Base-by-base conservation (phyloP, 2,888 invertebrate species). In the Scaptomyza polygonia region DNA sequence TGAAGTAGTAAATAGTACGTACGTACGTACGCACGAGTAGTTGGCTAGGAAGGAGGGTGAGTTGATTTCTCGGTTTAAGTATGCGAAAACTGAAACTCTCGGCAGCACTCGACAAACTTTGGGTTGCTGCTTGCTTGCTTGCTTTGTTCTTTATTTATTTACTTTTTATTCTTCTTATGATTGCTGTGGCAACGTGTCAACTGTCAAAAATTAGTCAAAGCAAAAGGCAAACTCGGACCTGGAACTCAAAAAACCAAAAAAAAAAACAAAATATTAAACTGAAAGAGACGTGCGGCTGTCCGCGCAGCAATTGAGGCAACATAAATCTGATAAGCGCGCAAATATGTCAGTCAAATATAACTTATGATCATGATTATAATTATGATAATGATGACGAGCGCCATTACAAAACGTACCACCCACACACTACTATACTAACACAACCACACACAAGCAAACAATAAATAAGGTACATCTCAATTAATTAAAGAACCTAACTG, bases 131-230 rank as follows among this genome's bases (percentile, higher is more conserved):
- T n/a, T n/a, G n/a, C n/a, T n/a, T n/a, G n/a, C n/a, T 70, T 65
- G 68, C 68, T 68, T 44, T 30, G 53, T 48, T 53, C 21, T 21
- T 21, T 21, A 21, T 21, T 29, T n/a, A 27, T 44, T 29, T 45
- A 2, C 6, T 34, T 25, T 36, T 21, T 30, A 52, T 18, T 42
- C 44, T 34, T 36, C 9, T 14, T 43, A 29, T 52, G 58, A 25
- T 44, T 53, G 36, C 45, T 67, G 49, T 70, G 82, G 83, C 88
- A 87, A 79, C 87, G 83, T 85, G 86, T 87, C 83, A 87, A 87
- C 83, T 87, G 83, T 85, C 83, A 87, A 64, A 86, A 72, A 82
- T 79, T 64, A 87, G 85, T 81, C 87, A 82, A 85, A 85, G 86
- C 80, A 81, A 80, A 74, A 40, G 62, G 54, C 27, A 53, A 51